Evolutionary conservation across 2,797 vertebrate genomes (phyloP).

Genomic region (Chaetodon trifasciatus): DNA sequence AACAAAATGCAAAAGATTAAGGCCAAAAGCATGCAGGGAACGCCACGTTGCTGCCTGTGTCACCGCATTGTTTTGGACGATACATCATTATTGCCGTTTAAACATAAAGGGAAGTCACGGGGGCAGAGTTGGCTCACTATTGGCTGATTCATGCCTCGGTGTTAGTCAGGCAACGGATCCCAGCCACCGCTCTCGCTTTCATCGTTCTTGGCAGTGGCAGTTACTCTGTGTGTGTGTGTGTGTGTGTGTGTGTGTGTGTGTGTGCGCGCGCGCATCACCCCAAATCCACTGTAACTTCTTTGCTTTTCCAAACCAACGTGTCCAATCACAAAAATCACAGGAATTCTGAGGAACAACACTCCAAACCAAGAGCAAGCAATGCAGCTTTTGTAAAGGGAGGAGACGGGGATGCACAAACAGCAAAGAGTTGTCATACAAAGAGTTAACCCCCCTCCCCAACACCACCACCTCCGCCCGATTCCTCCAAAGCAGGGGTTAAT

Average conservation of each 20-base stretch:
- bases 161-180: constrained; percentile 78
- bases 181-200: constrained; percentile 69
- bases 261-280: constrained; percentile 16
- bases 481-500: constrained; percentile 91
- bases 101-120: constrained; percentile 67
- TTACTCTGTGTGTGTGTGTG: constrained; percentile 30
- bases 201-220: constrained; percentile 67
- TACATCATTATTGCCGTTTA: constrained; percentile 55
- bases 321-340: constrained; percentile 36
- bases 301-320: constrained; percentile 38
- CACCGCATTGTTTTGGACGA: constrained; percentile 58
- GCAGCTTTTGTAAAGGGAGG: not conserved
- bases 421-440: constrained; percentile 79
- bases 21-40: constrained; percentile 42
- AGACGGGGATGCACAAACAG: constrained; percentile 17
- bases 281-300: constrained; percentile 50
- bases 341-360: constrained; percentile 15
- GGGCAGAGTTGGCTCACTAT: constrained; percentile 67
- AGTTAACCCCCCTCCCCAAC: constrained; percentile 81
- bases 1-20: constrained; percentile 33
- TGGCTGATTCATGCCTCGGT: constrained; percentile 74
- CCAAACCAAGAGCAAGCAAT: not conserved
- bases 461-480: constrained; percentile 36
- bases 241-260: constrained; percentile 40
- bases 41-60: constrained; percentile 52